A percentile compares a stretch with the other conserved stretches of the same genome.
Conservation (phyloP, 2,113 vertebrate species). For the Dascyllus trimaculatus region DNA sequence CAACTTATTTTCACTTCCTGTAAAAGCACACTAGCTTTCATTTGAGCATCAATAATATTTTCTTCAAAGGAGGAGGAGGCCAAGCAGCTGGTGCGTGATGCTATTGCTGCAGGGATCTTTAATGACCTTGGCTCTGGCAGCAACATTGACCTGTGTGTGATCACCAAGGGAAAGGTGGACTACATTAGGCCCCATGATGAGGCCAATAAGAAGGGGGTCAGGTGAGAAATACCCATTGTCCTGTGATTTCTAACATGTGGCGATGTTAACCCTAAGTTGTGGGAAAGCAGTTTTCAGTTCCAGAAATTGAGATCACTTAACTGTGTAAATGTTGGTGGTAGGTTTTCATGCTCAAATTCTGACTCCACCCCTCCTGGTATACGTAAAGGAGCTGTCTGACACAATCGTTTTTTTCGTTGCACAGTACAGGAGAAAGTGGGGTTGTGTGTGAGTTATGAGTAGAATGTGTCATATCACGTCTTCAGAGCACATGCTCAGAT, state of each 20-base stretch:
- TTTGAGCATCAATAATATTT: background rate
- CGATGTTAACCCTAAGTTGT: too few species aligned
- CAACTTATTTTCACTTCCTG: background rate
- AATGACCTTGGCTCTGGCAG: conserved; percentile 97
- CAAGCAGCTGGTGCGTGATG: conserved; percentile 93
- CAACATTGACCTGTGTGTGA: conserved; percentile 96
- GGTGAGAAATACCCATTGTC: conserved; percentile 76
- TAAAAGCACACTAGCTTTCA: background rate
- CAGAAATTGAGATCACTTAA: too few species aligned
- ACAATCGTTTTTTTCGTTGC: too few species aligned
- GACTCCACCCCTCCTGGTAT: too few species aligned
- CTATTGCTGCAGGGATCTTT: conserved; percentile 95
- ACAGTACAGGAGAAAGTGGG: too few species aligned
- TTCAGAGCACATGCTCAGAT: background rate
- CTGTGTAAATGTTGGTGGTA: too few species aligned
- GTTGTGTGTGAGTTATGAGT: conserved; percentile 1
- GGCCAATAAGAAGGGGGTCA: conserved; percentile 95
- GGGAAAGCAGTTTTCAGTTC: background rate
- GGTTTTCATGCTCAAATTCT: too few species aligned
- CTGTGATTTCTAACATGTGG: background rate
- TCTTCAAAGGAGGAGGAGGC: conserved; percentile 91
- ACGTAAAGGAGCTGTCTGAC: too few species aligned
- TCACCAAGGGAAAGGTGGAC: conserved; percentile 93
- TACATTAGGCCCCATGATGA: conserved; percentile 92
- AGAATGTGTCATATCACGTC: background rate